Conservation (phyloP, 2,113 vertebrate species). For the Rhabdomys dilectus region DNA sequence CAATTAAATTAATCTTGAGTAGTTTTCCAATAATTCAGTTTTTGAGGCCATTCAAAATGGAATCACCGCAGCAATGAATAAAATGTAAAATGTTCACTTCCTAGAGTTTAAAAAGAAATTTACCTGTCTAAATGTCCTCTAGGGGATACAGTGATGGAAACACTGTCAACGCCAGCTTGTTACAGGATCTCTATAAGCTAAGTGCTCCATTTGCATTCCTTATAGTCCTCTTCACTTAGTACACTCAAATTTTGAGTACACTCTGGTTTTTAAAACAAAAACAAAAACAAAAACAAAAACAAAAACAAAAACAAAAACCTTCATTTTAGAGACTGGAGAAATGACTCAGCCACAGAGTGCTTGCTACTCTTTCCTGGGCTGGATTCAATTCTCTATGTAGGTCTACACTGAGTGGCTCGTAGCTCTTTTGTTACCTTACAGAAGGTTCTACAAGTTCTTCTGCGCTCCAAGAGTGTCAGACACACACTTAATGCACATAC, state of each 20-base stretch:
- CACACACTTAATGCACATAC: not conserved
- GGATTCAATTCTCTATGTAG: not conserved
- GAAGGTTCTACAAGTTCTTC: not conserved
- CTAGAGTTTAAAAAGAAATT: not conserved
- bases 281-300: not conserved
- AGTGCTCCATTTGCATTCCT: not conserved
- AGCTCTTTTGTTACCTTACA: not conserved
- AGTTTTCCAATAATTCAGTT: constrained; percentile 5
- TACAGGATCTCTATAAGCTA: not conserved
- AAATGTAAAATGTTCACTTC: not conserved
- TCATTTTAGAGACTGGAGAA: not conserved
- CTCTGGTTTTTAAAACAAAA: no score
- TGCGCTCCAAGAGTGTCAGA: not conserved
- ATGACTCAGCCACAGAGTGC: not conserved
- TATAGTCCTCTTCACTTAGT: not conserved
- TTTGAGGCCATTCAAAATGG: not conserved
- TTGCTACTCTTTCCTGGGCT: not conserved
- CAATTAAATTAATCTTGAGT: not conserved
- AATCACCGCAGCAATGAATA: not conserved
- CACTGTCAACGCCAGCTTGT: not conserved
- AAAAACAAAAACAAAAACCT: not conserved
- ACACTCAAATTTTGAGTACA: not conserved
- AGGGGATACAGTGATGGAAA: not conserved
- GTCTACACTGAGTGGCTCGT: no score
- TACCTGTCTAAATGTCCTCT: not conserved